Evolutionary conservation across 2,888 invertebrate genomes (phyloP).

Genomic region (Lasioglossum calceatum): DNA sequence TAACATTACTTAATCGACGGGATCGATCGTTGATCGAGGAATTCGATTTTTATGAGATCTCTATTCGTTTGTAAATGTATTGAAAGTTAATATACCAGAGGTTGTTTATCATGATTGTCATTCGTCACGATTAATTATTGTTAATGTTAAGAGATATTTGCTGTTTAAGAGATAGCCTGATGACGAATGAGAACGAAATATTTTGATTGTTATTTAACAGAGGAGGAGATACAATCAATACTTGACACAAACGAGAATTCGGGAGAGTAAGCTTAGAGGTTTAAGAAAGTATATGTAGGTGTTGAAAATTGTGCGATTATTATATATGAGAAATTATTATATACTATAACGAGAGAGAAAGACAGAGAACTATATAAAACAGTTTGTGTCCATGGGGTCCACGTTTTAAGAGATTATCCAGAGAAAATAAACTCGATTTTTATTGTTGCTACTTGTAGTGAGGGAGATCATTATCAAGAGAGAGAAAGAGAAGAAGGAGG

Average conservation of each 20-base stretch:
- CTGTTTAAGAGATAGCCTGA: conserved; percentile 25
- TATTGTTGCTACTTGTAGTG: conserved; percentile 27
- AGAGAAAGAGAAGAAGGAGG: background rate
- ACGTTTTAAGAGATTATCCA: conserved; percentile 26
- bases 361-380: conserved; percentile 9
- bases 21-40: background rate
- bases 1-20: conserved; percentile 8
- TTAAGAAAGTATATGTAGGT: conserved; percentile 38
- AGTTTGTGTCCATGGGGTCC: conserved; percentile 44
- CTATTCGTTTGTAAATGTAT: conserved; percentile 27
- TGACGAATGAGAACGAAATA: background rate
- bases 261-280: background rate
- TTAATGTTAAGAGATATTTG: conserved; percentile 44
- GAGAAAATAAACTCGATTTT: conserved; percentile 17
- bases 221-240: background rate
- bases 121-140: conserved; percentile 28
- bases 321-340: conserved; percentile 5
- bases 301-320: conserved; percentile 32
- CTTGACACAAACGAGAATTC: background rate
- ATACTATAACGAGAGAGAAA: background rate
- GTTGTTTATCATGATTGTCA: conserved; percentile 33
- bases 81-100: conserved; percentile 30
- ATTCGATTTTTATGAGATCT: conserved; percentile 50
- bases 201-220: background rate
- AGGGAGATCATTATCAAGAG: background rate